Base-by-base conservation (phyloP, 2,797 vertebrate genomes). In the Sebastiscus albofasciatus region DNA sequence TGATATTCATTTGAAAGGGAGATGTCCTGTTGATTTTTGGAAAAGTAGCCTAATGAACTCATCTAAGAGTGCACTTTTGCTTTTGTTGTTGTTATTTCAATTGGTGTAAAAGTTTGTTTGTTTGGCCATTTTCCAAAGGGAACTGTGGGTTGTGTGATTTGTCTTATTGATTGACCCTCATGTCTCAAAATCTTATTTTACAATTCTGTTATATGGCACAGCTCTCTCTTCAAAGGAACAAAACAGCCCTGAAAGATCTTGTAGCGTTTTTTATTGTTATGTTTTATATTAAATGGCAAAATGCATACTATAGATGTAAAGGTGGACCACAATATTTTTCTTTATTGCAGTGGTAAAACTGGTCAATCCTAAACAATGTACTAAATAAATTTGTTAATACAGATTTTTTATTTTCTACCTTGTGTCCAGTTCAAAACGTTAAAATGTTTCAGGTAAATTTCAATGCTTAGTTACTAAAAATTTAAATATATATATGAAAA, bases 11-110 rank as follows among this genome's bases (percentile, higher is more conserved):
- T 93, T 93, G 94, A 94, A 95, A 94, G 94, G 92, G 94, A 95
- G 94, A 94, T 95, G 95, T 94, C 94, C 94, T 95, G 95, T 95
- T 94, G 94, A 95, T 91, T 92, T 90, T 90, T 90, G 94, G 94
- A 91, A 94, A 94, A 93, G 88, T 90, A 91, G 93, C 78, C 82
- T 73, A 94, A 94, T 89, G 93, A 94, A 94, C 85, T 85, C 75
- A 81, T 90, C 71, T 80, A 93, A 94, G 93, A 94, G 92, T 87
- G 88, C 72, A 93, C 81, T 84, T 92, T 94, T 94, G 95, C 91
- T 95, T 95, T 95, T 94, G 95, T 94, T 95, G 95, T 94, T 95
- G 95, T 94, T 83, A 91, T 93, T 93, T 93, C 83, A 96, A 95
- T 94, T 93, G 94, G 93, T 95, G 94, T 94, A 91, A 93, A 93